phyloP scores from a whole-genome alignment of 2,797 vertebrate genomes.

The Tiaroga cobitis region DNA sequence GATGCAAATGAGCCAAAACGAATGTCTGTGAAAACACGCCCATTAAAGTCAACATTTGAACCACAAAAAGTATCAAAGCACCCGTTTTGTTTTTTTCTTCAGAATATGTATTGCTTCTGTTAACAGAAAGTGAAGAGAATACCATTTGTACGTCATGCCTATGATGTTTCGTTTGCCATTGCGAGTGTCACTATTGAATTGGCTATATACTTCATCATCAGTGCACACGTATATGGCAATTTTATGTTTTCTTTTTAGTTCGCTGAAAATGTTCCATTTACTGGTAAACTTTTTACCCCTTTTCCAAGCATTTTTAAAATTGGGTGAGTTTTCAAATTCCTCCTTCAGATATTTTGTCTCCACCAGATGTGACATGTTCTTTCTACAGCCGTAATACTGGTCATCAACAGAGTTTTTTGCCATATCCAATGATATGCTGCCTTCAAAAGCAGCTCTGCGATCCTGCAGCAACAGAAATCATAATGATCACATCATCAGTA shows the following conservation, averaged over 20 bases:
- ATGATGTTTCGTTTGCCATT: neutral
- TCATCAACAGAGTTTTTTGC: neutral
- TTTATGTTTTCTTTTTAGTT: neutral
- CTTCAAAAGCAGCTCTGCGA: neutral
- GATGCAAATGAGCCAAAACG: neutral
- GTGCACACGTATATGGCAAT: neutral
- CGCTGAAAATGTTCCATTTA: neutral
- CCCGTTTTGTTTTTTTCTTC: neutral
- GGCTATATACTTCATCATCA: rapidly evolving
- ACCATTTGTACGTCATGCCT: neutral
- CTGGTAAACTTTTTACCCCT: rapidly evolving
- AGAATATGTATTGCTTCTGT: neutral
- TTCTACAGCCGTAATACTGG: neutral
- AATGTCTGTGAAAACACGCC: too few species aligned
- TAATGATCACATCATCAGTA: neutral
- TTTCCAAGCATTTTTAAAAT: neutral
- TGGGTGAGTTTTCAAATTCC: rapidly evolving
- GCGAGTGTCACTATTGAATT: neutral
- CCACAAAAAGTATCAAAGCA: neutral
- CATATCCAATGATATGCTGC: rapidly evolving
- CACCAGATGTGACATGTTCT: neutral
- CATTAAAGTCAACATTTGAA: neutral
- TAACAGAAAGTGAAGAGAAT: neutral
- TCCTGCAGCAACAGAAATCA: neutral
- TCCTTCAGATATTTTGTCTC: neutral